These are phyloP conservation scores for Lethocerus indicus DNA, from an alignment of 1,140 invertebrate genomes.

Conservation along the genomic window DNA sequence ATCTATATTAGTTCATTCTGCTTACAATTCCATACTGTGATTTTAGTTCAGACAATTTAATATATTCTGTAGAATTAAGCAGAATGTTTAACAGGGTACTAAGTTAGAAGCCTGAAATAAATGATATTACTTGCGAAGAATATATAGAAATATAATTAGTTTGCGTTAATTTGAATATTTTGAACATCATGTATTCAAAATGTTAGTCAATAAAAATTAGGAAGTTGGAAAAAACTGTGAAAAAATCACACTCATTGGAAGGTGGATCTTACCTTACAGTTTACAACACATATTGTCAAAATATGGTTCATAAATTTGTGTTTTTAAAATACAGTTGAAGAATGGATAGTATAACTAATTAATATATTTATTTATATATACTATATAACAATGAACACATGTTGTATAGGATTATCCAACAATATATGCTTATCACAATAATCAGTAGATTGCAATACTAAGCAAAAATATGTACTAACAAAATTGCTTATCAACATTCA, in stretches of 20 bases:
- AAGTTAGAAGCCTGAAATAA: too few species aligned
- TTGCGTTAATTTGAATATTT: background rate
- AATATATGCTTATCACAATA: constrained; percentile 12
- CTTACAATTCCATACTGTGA: too few species aligned
- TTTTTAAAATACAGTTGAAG: background rate
- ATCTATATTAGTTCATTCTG: too few species aligned
- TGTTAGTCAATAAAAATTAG: background rate
- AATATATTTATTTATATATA: constrained; percentile 6
- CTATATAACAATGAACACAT: constrained; percentile 15
- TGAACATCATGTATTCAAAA: constrained; percentile 4
- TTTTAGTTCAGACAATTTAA: too few species aligned
- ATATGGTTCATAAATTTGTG: background rate
- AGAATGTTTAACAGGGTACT: too few species aligned
- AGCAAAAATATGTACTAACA: background rate
- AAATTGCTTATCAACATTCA: constrained; percentile 4
- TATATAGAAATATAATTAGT: too few species aligned
- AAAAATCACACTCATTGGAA: constrained; percentile 2
- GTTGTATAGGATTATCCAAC: constrained; percentile 11
- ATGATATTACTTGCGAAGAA: too few species aligned
- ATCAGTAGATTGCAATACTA: constrained; percentile 8
- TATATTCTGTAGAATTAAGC: too few species aligned
- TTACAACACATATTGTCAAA: constrained; percentile 9
- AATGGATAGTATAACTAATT: background rate
- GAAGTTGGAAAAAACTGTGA: background rate
- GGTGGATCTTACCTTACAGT: background rate